These are phyloP conservation scores for Netta rufina DNA, from an alignment of 2,797 vertebrate species.

Conservation along the genomic window DNA sequence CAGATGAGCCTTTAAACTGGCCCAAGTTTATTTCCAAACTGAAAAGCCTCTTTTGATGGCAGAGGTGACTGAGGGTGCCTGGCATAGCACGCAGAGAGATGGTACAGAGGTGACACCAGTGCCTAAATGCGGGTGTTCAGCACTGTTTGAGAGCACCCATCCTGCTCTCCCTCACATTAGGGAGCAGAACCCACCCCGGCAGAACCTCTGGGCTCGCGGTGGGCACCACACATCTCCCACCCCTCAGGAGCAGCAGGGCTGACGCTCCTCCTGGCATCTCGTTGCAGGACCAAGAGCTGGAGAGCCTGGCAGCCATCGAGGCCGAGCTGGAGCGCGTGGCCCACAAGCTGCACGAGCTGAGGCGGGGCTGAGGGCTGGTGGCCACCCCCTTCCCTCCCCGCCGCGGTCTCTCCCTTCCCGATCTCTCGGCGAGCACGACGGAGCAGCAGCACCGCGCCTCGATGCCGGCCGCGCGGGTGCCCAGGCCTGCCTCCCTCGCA, in stretches of 20 bases:
- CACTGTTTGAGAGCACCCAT: fast-evolving
- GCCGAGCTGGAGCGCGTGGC: constrained; percentile 92
- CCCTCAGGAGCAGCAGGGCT: neutral
- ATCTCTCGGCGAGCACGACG: neutral
- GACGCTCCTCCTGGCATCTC: fast-evolving
- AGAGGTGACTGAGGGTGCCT: fast-evolving
- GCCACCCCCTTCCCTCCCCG: neutral
- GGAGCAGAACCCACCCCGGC: too few relatives aligned
- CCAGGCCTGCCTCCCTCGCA: constrained; percentile 31
- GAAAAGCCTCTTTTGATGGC: neutral
- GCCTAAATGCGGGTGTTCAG: fast-evolving
- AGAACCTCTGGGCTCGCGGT: too few relatives aligned
- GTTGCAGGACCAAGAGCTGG: constrained; percentile 87
- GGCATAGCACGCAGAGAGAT: fast-evolving
- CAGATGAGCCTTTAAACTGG: neutral
- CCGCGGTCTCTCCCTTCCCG: neutral
- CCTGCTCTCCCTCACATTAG: too few relatives aligned
- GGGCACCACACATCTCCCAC: too few relatives aligned
- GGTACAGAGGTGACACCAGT: too few relatives aligned
- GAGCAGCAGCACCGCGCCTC: constrained; percentile 43
- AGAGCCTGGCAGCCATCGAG: constrained; percentile 93
- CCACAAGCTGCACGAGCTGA: constrained; percentile 89
- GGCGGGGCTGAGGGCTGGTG: constrained; percentile 71
- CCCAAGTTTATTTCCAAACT: neutral
- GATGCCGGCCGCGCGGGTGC: constrained; percentile 7